Evolutionary conservation across 1,140 invertebrate genomes (phyloP).

Genomic region (Dinoponera quadriceps): DNA sequence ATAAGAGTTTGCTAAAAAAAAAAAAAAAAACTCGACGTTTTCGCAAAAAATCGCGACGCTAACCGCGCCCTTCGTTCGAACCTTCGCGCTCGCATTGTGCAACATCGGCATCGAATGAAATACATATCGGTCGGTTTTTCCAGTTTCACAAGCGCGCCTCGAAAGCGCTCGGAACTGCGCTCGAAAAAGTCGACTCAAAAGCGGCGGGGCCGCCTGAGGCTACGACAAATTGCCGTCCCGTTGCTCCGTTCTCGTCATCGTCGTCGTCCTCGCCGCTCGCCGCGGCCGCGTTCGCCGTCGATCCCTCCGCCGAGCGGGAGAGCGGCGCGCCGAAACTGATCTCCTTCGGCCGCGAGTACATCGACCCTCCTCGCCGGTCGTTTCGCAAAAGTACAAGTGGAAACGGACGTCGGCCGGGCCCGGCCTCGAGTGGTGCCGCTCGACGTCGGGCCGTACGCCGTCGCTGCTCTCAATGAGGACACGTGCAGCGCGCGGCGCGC

Average conservation of each 20-base stretch:
- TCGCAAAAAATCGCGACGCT: too few relatives aligned
- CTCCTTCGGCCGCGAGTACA: constrained; percentile 52
- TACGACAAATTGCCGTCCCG: constrained; percentile 14
- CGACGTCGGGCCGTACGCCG: constrained; percentile 78
- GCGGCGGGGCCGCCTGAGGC: not conserved
- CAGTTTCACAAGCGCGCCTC: not conserved
- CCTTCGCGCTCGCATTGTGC: too few relatives aligned
- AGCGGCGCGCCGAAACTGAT: constrained; percentile 44
- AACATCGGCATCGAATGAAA: too few relatives aligned
- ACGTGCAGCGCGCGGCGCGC: constrained; percentile 68
- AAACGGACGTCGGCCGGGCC: constrained; percentile 74
- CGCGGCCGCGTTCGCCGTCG: too few relatives aligned
- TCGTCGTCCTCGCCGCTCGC: not conserved
- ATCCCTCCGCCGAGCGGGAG: not conserved
- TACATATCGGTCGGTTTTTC: not conserved
- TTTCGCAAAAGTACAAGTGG: constrained; percentile 83
- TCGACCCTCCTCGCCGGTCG: constrained; percentile 31
- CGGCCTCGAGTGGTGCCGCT: constrained; percentile 75
- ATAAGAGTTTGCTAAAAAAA: too few relatives aligned
- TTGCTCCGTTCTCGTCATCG: not conserved
- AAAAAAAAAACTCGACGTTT: too few relatives aligned
- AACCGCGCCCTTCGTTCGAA: too few relatives aligned
- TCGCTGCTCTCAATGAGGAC: constrained; percentile 81
- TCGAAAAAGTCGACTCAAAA: constrained; percentile 11
- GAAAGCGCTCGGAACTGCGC: not conserved